Conservation (phyloP, 1,140 invertebrate species). For the Brachionus calyciflorus region DNA sequence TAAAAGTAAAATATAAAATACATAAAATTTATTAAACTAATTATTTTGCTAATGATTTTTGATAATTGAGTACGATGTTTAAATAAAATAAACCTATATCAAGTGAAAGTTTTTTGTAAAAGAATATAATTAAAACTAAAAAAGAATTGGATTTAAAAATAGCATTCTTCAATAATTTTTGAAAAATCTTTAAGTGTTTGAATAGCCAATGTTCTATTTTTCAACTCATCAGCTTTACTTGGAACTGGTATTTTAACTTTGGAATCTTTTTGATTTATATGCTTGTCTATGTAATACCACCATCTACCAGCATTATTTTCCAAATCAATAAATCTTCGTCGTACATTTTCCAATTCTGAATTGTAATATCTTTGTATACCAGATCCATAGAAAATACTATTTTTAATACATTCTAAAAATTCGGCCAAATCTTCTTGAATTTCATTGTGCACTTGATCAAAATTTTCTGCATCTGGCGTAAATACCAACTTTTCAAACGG, state of each 20-base stretch:
- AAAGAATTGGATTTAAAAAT: not conserved
- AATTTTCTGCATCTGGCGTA: conserved; percentile 6
- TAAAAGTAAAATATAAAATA: no score
- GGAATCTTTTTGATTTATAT: conserved; percentile 11
- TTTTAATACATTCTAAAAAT: conserved; percentile 25
- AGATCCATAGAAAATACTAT: no score
- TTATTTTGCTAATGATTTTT: no score
- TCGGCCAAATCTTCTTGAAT: not conserved
- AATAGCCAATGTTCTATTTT: not conserved
- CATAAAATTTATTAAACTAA: no score
- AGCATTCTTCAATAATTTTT: conserved; percentile 13
- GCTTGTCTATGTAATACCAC: conserved; percentile 7
- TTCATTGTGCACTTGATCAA: not conserved
- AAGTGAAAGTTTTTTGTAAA: no score
- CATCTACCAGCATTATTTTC: conserved; percentile 13
- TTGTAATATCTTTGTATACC: conserved; percentile 7
- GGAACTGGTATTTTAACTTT: conserved; percentile 25
- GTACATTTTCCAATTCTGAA: not conserved
- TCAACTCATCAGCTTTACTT: not conserved
- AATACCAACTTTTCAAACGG: not conserved
- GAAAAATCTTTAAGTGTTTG: not conserved
- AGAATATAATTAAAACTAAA: not conserved
- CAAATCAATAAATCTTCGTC: conserved; percentile 15
- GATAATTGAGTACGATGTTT: no score
- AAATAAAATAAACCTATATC: no score